Conservation (phyloP, 2,113 vertebrate genomes). For the Rafetus swinhoei region DNA sequence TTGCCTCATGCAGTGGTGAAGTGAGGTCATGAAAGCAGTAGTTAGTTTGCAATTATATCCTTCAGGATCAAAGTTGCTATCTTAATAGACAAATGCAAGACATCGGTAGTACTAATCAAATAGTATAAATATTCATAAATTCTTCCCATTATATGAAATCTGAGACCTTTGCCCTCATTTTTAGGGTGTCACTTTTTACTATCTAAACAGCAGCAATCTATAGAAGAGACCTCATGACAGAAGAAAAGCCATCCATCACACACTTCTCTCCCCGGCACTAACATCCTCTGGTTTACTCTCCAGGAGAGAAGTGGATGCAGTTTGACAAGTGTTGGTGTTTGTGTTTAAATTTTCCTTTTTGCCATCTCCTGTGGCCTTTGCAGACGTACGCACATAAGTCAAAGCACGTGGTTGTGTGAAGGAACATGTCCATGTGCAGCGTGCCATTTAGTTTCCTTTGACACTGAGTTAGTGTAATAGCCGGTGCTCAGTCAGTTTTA, state of each 20-base stretch:
- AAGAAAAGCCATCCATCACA: conserved; percentile 8
- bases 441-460: rapidly evolving
- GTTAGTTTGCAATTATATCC: conserved; percentile 68
- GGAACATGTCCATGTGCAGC: neutral
- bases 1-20: neutral
- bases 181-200: conserved; percentile 59
- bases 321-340: neutral
- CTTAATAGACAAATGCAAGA: conserved; percentile 72
- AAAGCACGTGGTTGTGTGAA: neutral
- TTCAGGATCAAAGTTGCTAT: conserved; percentile 63
- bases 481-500: neutral
- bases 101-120: conserved; percentile 69
- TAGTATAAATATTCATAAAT: conserved; percentile 14
- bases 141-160: conserved; percentile 43
- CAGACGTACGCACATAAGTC: neutral
- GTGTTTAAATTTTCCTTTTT: neutral
- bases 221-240: conserved; percentile 45
- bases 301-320: neutral
- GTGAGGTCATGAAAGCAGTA: conserved; percentile 55
- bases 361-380: neutral
- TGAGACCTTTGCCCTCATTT: conserved; percentile 64
- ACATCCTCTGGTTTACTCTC: neutral
- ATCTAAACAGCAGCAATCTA: conserved; percentile 63
- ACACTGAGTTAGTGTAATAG: neutral
- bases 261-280: conserved; percentile 14